phyloP scores from a whole-genome alignment of 1,140 invertebrate species.

The Nixonia krombeini region DNA sequence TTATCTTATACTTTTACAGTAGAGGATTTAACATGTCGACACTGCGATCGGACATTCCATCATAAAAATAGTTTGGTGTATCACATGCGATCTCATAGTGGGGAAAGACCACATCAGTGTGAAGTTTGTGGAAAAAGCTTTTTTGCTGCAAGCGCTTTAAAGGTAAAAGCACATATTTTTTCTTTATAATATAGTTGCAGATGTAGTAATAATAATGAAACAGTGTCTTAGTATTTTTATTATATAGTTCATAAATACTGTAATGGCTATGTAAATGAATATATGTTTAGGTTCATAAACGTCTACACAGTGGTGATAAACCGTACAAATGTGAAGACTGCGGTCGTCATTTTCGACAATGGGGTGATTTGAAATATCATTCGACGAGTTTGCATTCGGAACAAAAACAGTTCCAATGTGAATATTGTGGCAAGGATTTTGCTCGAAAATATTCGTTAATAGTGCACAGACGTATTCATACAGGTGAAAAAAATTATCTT shows the following conservation, averaged over 20 bases:
- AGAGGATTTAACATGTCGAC: conserved; percentile 74
- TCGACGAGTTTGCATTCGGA: conserved; percentile 88
- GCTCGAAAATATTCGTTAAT: conserved; percentile 94
- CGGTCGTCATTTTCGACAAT: conserved; percentile 84
- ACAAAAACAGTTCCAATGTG: conserved; percentile 87
- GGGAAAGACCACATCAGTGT: conserved; percentile 84
- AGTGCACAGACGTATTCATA: conserved; percentile 91
- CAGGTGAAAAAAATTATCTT: conserved; percentile 89
- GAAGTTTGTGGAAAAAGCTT: conserved; percentile 86
- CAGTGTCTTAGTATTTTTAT: no score
- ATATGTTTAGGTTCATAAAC: conserved; percentile 78
- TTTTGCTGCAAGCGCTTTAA: conserved; percentile 83
- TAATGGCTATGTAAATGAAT: no score
- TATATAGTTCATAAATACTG: no score
- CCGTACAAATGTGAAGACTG: conserved; percentile 87
- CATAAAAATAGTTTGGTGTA: conserved; percentile 89
- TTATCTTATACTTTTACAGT: conserved; percentile 27
- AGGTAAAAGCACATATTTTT: conserved; percentile 72
- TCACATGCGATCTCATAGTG: conserved; percentile 85
- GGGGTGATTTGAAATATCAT: conserved; percentile 93
- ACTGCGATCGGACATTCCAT: conserved; percentile 83
- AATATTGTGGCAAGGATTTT: conserved; percentile 93
- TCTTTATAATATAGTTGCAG: no score
- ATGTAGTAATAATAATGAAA: no score
- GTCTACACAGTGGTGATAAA: conserved; percentile 83